phyloP scores from a whole-genome alignment of 2,888 invertebrate genomes.

The Maniola hyperantus region DNA sequence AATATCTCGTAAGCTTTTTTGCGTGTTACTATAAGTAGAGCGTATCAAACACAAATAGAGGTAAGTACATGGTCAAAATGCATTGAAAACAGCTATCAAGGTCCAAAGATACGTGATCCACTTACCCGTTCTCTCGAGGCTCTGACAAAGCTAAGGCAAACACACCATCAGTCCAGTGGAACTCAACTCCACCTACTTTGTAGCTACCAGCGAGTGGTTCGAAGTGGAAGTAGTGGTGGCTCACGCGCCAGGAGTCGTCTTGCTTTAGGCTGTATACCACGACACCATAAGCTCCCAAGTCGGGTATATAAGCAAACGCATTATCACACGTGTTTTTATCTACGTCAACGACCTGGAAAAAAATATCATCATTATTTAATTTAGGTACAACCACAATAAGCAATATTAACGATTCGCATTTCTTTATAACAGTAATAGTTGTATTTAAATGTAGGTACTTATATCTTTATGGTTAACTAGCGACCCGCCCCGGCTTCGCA shows the following conservation, averaged over 20 bases:
- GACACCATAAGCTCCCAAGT: constrained; percentile 88
- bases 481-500: no score
- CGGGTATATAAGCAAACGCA: constrained; percentile 90
- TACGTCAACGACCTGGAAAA: constrained; percentile 86
- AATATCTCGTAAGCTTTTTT: neutral
- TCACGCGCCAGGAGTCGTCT: constrained; percentile 89
- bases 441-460: no score
- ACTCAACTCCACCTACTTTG: constrained; percentile 89
- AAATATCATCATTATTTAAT: neutral
- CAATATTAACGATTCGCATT: neutral
- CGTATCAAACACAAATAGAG: constrained; percentile 35
- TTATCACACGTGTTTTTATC: constrained; percentile 87
- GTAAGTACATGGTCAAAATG: constrained; percentile 34
- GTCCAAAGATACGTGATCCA: constrained; percentile 37
- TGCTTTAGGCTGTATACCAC: constrained; percentile 89
- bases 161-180: constrained; percentile 94
- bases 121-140: constrained; percentile 80
- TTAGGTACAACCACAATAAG: neutral
- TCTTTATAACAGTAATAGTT: neutral
- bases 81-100: constrained; percentile 41
- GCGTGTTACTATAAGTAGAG: constrained; percentile 27
- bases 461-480: no score
- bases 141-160: constrained; percentile 88
- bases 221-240: constrained; percentile 92
- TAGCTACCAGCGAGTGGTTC: constrained; percentile 90